Evolutionary conservation across 1,140 invertebrate genomes (phyloP), one percentile per base, ranked within the genome.

Genomic region (Nephila pilipes): DNA sequence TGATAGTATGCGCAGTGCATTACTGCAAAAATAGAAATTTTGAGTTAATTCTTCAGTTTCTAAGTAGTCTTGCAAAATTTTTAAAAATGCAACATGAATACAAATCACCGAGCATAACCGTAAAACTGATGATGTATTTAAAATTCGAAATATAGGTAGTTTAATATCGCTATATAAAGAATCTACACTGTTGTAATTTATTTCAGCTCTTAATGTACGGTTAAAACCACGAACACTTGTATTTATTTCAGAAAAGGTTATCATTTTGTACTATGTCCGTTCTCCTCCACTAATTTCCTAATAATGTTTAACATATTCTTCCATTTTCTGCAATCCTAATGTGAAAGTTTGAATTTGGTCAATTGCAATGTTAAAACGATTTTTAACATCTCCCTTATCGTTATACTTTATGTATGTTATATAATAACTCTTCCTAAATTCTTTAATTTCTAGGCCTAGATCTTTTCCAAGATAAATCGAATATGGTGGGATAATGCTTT

Each of bases 21-120:
- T 69, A n/a, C 58, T 69, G 38, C 87, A 89, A 89, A 89, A 89
- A 20, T 89, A 89, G 25, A 79, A 89, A 25, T 20, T 79, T 57
- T 75, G 36, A 20, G 36, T 65, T 32, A 32, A 1, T 60, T 85
- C 83, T 58, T 85, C 57, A 32, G 12, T n/a, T 85, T n/a, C n/a
- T n/a, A n/a, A n/a, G n/a, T n/a, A n/a, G n/a, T n/a, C 54, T 18
- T 25, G 18, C 83, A 60, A 32, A 54, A 85, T 60, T 60, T 85
- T 85, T 25, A n/a, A 12, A 25, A 85, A 85, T 1, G 60, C 2
- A 6, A 85, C 22, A 8, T 58, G n/a, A 16, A 85, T 6, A 60
- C 83, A 85, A 25, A 85, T 85, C 1, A 85, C 54, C 54, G 60
- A 85, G n/a, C 83, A 25, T 55, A 85, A 60, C 0, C 57, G n/a